Evolutionary conservation across 2,797 vertebrate genomes (phyloP).

Genomic region (Hafferia zeledoni): DNA sequence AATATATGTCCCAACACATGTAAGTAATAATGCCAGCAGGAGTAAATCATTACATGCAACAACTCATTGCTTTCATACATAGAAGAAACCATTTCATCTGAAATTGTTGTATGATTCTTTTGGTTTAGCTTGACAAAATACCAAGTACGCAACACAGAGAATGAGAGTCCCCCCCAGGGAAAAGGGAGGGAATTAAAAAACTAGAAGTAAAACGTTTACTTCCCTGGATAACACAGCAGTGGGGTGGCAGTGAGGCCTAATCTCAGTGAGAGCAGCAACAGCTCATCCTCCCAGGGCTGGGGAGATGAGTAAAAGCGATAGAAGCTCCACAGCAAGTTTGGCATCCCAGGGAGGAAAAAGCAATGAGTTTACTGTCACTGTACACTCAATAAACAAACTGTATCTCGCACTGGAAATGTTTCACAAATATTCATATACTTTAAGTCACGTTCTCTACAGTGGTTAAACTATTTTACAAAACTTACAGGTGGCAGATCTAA

Average conservation of each 20-base stretch:
- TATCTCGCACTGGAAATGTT: background rate
- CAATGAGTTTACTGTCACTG: background rate
- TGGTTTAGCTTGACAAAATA: too few relatives aligned
- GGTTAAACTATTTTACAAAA: background rate
- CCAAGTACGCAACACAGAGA: too few relatives aligned
- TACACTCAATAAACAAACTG: background rate
- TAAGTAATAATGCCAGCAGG: background rate
- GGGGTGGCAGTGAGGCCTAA: too few relatives aligned
- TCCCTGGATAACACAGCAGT: too few relatives aligned
- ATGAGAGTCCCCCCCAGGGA: too few relatives aligned
- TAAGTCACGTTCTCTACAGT: background rate
- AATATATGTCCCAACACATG: background rate
- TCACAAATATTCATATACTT: background rate
- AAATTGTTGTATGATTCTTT: background rate
- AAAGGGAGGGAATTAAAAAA: too few relatives aligned
- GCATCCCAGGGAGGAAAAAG: background rate
- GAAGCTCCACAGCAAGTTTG: too few relatives aligned
- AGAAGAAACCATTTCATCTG: background rate
- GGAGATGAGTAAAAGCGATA: too few relatives aligned
- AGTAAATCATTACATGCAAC: background rate
- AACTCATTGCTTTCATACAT: background rate
- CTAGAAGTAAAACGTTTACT: too few relatives aligned
- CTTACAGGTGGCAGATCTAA: background rate
- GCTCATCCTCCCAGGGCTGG: too few relatives aligned
- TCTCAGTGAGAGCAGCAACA: too few relatives aligned